Percentiles rank a stretch among this genome's conserved stretches.
These are phyloP conservation scores for Cyanoramphus novaezelandiae DNA, from an alignment of 2,113 vertebrate species.

Conservation along the genomic window DNA sequence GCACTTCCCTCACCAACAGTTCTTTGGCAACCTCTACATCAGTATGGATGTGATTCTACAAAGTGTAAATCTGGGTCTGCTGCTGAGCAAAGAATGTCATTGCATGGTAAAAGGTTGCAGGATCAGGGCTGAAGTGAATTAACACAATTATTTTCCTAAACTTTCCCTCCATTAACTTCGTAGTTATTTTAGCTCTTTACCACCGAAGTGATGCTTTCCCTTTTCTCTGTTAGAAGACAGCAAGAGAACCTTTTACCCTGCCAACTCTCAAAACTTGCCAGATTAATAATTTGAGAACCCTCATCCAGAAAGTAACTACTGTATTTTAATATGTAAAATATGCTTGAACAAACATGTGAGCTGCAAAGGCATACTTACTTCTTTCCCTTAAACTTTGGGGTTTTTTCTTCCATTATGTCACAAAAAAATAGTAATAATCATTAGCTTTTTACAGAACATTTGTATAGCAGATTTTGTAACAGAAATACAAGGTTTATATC, in stretches of 20 bases:
- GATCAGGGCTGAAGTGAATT: constrained; percentile 6
- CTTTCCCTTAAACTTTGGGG: neutral
- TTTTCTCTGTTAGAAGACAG: neutral
- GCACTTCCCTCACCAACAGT: constrained; percentile 9
- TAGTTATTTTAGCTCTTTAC: constrained; percentile 12
- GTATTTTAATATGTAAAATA: neutral
- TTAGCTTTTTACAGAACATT: neutral
- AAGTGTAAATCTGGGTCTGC: neutral
- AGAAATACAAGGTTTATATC: neutral
- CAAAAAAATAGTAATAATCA: neutral
- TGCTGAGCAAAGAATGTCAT: constrained; percentile 2
- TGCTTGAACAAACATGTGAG: neutral
- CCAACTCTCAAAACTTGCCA: neutral
- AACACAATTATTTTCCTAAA: neutral
- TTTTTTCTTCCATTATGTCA: neutral
- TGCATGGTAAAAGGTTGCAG: neutral
- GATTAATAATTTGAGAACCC: neutral
- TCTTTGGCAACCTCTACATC: neutral
- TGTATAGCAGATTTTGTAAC: neutral
- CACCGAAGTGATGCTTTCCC: neutral
- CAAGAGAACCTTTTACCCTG: neutral
- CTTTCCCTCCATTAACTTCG: neutral
- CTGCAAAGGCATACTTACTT: neutral
- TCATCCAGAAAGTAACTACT: neutral
- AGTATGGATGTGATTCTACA: constrained; percentile 18